phyloP scores from a whole-genome alignment of 1,140 invertebrate species.

The Ladona fulva region DNA sequence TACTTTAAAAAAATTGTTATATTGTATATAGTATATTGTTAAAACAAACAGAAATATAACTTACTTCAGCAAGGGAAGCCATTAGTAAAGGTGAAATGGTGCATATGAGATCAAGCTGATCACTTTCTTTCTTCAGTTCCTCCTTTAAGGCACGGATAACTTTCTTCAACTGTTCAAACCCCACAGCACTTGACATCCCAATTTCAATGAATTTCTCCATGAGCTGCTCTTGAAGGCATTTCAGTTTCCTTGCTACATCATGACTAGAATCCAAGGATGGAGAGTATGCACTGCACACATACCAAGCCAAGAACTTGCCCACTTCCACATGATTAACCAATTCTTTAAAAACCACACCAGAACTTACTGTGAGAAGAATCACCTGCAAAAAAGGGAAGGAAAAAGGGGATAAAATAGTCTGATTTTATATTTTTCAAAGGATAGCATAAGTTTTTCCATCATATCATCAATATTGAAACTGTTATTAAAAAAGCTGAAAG shows the following conservation, averaged over 20 bases:
- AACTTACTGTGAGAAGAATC: neutral
- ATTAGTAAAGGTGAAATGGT: neutral
- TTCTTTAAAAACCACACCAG: neutral
- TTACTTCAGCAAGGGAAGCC: neutral
- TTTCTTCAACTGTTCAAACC: neutral
- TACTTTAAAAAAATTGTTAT: too few relatives aligned
- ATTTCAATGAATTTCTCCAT: neutral
- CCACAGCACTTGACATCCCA: neutral
- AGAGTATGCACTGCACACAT: neutral
- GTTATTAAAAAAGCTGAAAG: too few relatives aligned
- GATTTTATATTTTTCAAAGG: too few relatives aligned
- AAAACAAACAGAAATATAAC: too few relatives aligned
- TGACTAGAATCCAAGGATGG: neutral
- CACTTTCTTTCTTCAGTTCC: neutral
- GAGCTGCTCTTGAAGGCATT: neutral
- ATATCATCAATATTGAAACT: too few relatives aligned
- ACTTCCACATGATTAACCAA: neutral
- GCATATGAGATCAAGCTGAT: neutral
- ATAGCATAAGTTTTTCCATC: too few relatives aligned
- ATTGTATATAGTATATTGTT: too few relatives aligned
- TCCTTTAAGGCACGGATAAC: neutral
- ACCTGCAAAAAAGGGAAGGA: neutral
- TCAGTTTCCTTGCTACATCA: neutral
- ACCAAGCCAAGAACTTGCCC: neutral
- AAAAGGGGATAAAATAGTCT: too few relatives aligned